These are phyloP conservation scores for Agapornis canus DNA, from an alignment of 2,797 vertebrate genomes.

Conservation along the genomic window DNA sequence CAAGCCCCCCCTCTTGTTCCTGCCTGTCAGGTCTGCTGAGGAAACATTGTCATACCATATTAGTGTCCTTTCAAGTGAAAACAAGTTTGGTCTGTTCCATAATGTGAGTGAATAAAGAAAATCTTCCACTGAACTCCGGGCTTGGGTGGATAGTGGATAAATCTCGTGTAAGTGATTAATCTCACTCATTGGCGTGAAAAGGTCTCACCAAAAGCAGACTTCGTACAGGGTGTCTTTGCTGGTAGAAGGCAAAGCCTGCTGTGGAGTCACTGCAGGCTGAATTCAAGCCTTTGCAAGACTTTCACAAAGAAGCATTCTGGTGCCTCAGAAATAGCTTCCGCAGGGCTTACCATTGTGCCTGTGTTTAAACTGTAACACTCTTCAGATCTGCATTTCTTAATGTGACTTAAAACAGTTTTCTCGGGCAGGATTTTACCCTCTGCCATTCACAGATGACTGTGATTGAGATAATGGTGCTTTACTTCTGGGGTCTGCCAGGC, in stretches of 20 bases:
- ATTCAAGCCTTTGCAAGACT: background rate
- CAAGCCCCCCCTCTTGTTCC: background rate
- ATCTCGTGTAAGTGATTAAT: background rate
- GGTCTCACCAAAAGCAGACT: background rate
- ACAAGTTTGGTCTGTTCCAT: background rate
- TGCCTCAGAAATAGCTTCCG: background rate
- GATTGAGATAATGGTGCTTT: background rate
- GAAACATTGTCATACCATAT: background rate
- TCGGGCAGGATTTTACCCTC: background rate
- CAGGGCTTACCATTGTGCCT: background rate
- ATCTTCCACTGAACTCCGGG: background rate
- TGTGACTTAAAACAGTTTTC: background rate
- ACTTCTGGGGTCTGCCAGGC: background rate
- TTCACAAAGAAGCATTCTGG: background rate
- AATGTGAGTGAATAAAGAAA: slow-evolving; percentile 2
- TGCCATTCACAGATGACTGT: background rate
- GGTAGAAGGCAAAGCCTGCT: background rate
- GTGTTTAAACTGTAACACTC: background rate
- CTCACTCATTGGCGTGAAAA: background rate
- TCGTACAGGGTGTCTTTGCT: background rate
- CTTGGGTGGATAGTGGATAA: background rate
- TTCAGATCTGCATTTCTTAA: background rate
- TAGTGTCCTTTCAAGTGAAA: slow-evolving; percentile 6
- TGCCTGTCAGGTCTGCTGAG: background rate
- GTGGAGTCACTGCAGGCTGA: background rate